Evolutionary conservation across 1,140 invertebrate species (phyloP), one percentile per base, ranked within the genome.

Genomic region (Chymomyza costata): DNA sequence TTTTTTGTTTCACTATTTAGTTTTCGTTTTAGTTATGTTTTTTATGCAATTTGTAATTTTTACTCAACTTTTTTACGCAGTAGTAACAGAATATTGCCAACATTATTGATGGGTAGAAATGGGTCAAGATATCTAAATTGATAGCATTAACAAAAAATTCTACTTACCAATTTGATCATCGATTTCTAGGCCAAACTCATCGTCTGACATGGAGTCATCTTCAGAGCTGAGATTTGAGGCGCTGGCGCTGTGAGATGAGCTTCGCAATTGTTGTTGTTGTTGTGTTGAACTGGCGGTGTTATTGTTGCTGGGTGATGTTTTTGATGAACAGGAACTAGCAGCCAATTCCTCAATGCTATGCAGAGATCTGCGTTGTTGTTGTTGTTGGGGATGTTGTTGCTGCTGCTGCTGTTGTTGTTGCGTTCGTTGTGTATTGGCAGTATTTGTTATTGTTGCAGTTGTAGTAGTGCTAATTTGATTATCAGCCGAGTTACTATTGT

Each of bases 321-420:
- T 58, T 15, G 74, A 40, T 19, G 41, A 59, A 62, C 76, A 82
- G 2, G 76, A 82, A 51, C 70, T 82, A 17, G 69, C 76, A 6
- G 76, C 74, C 30, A 82, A 43, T 45, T 82, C 76, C 34, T 82
- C 76, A 25, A 82, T 82, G 56, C 76, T 82, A 38, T 82, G 76
- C 51, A 82, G 40, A 3, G 63, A 67, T 30, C 56, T 55, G 34
- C 76, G 49, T 6, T 25, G 13, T 10, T 32, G 6, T 3, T 32
- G 47, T 16, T 21, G 14, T 16, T 30, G 28, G 3, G 8, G 31
- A 13, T 19, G 35, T 18, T 47, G 37, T 31, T 28, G 37, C n/a
- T 21, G 14, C 28, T 30, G 28, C 7, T 19, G 31, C 17, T 19
- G 35, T 18, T 47, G 37, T 31, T 28, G 37, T 18, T 13, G 8